Percentiles rank a stretch among this genome's conserved stretches.
These are phyloP conservation scores for Chrysotoxum bicinctum DNA, from an alignment of 2,888 invertebrate genomes.

Conservation along the genomic window DNA sequence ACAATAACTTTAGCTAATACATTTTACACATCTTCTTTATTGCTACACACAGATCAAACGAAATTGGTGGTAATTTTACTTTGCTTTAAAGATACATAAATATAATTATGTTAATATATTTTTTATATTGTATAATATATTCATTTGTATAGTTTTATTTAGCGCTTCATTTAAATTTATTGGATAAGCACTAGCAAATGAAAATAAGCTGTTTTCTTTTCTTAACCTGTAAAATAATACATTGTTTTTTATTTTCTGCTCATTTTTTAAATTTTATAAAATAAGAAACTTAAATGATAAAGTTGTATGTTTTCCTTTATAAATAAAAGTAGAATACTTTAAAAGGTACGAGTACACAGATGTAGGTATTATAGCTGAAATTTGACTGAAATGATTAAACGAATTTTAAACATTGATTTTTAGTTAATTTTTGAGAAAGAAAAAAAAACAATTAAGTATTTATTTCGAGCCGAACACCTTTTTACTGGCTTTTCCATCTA, in stretches of 20 bases:
- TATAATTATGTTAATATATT: slow-evolving; percentile 12
- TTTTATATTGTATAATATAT: slow-evolving; percentile 25
- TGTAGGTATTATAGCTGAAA: not conserved
- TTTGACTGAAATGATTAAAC: not conserved
- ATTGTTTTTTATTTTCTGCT: slow-evolving; percentile 26
- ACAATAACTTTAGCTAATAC: slow-evolving; percentile 69
- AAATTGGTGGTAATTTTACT: slow-evolving; percentile 60
- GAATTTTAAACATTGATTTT: not conserved
- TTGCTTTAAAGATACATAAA: slow-evolving; percentile 29
- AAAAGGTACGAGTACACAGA: not conserved
- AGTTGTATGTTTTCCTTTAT: slow-evolving; percentile 5
- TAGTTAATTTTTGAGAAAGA: not conserved
- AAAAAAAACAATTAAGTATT: not conserved
- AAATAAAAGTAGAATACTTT: slow-evolving; percentile 9
- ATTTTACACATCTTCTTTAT: slow-evolving; percentile 65
- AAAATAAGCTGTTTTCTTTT: slow-evolving; percentile 39
- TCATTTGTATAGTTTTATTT: slow-evolving; percentile 24
- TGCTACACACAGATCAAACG: slow-evolving; percentile 67
- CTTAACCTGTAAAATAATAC: slow-evolving; percentile 28
- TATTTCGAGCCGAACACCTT: slow-evolving; percentile 7
- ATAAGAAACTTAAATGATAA: slow-evolving; percentile 41
- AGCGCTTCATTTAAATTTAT: slow-evolving; percentile 21
- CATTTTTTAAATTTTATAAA: not conserved
- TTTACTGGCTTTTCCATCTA: not conserved
- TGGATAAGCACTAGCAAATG: slow-evolving; percentile 23